These are phyloP conservation scores for Megaustenia siamemsis DNA, from an alignment of 2,888 invertebrate genomes.

Conservation along the genomic window DNA sequence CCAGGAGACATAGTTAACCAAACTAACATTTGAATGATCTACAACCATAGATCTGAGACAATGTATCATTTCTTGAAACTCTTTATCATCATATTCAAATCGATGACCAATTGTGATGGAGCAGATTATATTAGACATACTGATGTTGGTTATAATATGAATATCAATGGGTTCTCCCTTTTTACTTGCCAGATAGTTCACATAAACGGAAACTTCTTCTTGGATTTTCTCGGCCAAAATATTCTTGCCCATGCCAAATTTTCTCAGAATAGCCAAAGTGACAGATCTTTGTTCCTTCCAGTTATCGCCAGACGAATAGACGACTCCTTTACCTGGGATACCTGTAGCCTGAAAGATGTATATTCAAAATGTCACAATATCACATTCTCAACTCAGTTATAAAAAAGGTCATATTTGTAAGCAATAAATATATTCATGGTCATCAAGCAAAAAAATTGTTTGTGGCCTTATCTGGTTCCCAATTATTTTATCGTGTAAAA, in stretches of 20 bases:
- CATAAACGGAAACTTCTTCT: background rate
- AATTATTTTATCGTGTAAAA: too few species aligned
- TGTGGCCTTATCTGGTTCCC: too few species aligned
- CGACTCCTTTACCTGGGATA: background rate
- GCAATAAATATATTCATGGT: too few species aligned
- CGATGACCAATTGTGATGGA: constrained; percentile 1
- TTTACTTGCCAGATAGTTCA: background rate
- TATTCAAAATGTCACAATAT: too few species aligned
- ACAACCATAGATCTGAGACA: background rate
- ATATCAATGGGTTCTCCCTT: constrained; percentile 7
- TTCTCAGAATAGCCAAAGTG: background rate
- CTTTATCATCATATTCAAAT: background rate
- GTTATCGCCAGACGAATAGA: background rate
- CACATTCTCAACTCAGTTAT: too few species aligned
- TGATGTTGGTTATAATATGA: background rate
- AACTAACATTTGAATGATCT: background rate
- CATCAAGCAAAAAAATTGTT: too few species aligned
- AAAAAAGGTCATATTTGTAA: too few species aligned
- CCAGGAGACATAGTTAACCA: background rate
- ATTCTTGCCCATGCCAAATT: background rate
- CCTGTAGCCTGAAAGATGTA: constrained; percentile 1
- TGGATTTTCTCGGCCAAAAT: background rate
- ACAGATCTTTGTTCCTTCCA: constrained; percentile 10
- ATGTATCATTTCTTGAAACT: background rate
- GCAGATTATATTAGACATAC: constrained; percentile 13